Evolutionary conservation across 1,140 invertebrate species (phyloP).

Genomic region (Pissodes strobi): DNA sequence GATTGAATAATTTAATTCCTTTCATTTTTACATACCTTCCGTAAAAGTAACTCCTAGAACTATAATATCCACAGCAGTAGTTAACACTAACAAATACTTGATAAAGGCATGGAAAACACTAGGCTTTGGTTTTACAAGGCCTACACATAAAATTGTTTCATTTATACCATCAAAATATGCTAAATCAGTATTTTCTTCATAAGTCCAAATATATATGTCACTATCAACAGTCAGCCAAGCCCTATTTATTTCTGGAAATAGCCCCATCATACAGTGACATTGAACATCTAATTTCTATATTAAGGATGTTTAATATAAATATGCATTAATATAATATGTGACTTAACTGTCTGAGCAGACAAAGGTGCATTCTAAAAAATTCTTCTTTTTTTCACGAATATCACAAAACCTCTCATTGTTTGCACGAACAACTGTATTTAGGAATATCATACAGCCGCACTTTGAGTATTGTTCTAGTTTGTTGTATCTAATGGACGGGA

Average conservation of each 20-base stretch:
- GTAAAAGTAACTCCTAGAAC: constrained; percentile 74
- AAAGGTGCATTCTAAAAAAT: too few relatives aligned
- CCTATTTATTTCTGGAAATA: constrained; percentile 93
- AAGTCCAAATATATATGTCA: constrained; percentile 96
- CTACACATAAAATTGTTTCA: constrained; percentile 88
- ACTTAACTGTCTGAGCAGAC: too few relatives aligned
- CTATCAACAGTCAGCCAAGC: constrained; percentile 98
- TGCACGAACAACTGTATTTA: too few relatives aligned
- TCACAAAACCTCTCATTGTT: too few relatives aligned
- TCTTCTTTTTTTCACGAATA: too few relatives aligned
- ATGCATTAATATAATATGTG: too few relatives aligned
- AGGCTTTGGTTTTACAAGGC: constrained; percentile 81
- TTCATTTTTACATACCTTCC: too few relatives aligned
- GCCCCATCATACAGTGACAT: constrained; percentile 93
- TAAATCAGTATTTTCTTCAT: constrained; percentile 86
- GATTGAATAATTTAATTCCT: too few relatives aligned
- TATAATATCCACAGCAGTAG: constrained; percentile 92
- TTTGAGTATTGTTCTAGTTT: too few relatives aligned
- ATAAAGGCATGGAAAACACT: constrained; percentile 89
- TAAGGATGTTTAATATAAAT: constrained; percentile 38
- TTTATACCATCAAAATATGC: constrained; percentile 92
- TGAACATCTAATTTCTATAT: constrained; percentile 73
- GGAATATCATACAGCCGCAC: too few relatives aligned
- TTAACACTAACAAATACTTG: constrained; percentile 88
- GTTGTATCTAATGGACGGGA: too few relatives aligned